Conservation (phyloP, 2,797 vertebrate species). For the Rhynchonycteris naso region DNA sequence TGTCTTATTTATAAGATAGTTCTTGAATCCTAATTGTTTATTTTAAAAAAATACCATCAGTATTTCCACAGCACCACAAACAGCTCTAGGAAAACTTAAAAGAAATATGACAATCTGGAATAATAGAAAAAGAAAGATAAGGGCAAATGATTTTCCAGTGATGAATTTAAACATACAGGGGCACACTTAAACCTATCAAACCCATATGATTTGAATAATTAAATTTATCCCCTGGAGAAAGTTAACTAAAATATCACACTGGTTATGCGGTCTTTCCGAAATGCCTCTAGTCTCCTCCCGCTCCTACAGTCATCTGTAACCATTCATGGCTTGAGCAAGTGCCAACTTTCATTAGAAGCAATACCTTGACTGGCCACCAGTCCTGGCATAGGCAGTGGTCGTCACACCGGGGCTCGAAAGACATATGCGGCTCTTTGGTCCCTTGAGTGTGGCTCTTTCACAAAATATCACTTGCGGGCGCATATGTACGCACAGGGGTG, state of each 20-base stretch:
- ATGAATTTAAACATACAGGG: neutral
- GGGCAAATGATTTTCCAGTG: slow-evolving; percentile 22
- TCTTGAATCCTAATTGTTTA: neutral
- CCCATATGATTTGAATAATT: neutral
- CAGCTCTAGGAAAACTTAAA: neutral
- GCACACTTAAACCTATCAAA: neutral
- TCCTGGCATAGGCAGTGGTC: neutral
- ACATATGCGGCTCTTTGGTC: too few relatives aligned
- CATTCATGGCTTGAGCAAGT: neutral
- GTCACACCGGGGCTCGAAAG: too few relatives aligned
- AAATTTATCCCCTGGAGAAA: neutral
- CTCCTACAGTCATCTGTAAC: neutral
- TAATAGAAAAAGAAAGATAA: neutral
- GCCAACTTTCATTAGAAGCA: neutral
- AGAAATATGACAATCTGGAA: slow-evolving; percentile 7
- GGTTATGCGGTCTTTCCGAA: neutral
- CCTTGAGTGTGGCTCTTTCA: too few relatives aligned
- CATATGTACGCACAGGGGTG: too few relatives aligned
- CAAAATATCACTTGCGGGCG: too few relatives aligned
- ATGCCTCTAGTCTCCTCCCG: neutral
- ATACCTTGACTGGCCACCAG: neutral
- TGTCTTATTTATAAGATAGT: slow-evolving; percentile 4
- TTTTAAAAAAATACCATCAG: slow-evolving; percentile 8
- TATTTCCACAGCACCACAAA: slow-evolving; percentile 13
- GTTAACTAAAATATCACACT: neutral